Percentiles rank a stretch among this genome's conserved stretches.
Conservation (phyloP, 2,797 vertebrate species). For the Smutsia gigantea region DNA sequence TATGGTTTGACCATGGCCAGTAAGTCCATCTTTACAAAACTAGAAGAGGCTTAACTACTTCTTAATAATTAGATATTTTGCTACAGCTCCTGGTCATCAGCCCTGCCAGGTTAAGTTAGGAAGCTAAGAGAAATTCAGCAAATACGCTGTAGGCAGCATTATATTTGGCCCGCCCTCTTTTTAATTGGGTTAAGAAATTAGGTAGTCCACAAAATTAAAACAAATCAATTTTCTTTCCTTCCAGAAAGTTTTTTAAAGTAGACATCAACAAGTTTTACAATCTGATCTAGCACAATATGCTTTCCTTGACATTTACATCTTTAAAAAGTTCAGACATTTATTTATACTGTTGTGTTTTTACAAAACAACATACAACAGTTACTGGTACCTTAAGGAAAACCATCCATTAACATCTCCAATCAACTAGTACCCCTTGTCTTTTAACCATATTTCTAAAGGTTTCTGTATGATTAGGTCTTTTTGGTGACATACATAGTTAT, state of each 20-base stretch:
- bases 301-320: neutral
- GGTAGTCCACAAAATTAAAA: neutral
- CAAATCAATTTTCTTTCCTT: neutral
- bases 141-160: neutral
- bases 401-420: neutral
- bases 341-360: constrained; percentile 13
- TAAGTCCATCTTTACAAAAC: neutral
- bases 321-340: neutral
- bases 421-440: neutral
- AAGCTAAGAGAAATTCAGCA: neutral
- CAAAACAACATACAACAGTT: neutral
- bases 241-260: neutral
- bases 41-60: neutral
- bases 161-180: neutral
- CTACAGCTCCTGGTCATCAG: neutral
- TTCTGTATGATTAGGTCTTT: neutral
- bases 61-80: neutral
- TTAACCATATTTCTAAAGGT: neutral
- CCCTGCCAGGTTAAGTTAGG: neutral
- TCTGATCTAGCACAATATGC: neutral
- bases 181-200: neutral
- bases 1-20: neutral
- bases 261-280: neutral
- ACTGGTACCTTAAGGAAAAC: neutral
- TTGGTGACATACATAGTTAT: neutral